Base-by-base conservation (phyloP, 2,888 invertebrate species). In the Cynaeus angustus region DNA sequence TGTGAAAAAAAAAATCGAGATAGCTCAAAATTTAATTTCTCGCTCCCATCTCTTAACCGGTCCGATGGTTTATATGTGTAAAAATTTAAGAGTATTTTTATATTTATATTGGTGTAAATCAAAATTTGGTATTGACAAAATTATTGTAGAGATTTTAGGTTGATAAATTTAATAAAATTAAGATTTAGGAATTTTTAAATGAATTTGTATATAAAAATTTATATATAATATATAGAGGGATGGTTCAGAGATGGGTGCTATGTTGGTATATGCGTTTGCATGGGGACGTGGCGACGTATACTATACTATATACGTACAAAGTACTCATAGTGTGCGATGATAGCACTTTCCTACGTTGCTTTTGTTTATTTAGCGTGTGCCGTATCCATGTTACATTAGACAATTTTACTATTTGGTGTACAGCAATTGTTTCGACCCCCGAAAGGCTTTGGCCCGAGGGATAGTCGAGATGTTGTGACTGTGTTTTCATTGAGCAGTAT, bases 201-300 rank as follows among this genome's bases (percentile, higher is more conserved):
- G 81, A 89, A 89, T 89, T 89, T 90, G 90, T 90, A 90, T 90
- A 90, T 88, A 90, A 87, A 88, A 88, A 88, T 87, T 87, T 88
- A 88, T 88, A 88, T 87, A 87, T 87, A 87, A 87, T 87, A 87
- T 87, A 88, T 86, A 87, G 85, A 86, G 84, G 87, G 84, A 83
- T 77, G 79, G 76, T 82, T 82, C 78, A 83, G 82, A 82, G 82
- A 83, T 82, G 85, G 84, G 83, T 82, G 77, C 73, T 68, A 70
- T 78, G 79, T 79, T 77, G 81, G 79, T 80, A 80, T 81, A 81
- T 82, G 82, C 83, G 83, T 83, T 81, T 81, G 79, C 75, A 78
- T 77, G 79, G 81, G 81, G 82, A 82, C 83, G 84, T 83, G 84
- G 84, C 84, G 83, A 81, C 83, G 84, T 84, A 84, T 83, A 83